These are phyloP conservation scores for Metopolophium dirhodum DNA, from an alignment of 1,140 invertebrate species.

Conservation along the genomic window DNA sequence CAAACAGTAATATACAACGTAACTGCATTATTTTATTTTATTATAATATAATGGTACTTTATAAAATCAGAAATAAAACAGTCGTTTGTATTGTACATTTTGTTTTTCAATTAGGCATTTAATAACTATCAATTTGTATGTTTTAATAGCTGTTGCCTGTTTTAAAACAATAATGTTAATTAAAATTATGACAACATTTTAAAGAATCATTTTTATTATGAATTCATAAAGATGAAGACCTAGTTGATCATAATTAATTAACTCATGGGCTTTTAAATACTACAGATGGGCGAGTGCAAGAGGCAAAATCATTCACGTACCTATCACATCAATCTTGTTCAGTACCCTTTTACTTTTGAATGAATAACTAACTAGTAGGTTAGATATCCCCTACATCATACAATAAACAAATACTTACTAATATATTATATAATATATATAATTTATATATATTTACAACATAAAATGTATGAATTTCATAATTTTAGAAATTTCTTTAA, in stretches of 20 bases:
- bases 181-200: neutral
- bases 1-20: neutral
- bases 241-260: neutral
- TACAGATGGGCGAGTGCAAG: neutral
- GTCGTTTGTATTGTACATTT: neutral
- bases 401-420: neutral
- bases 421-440: no score
- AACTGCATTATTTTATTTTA: neutral
- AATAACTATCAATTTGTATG: neutral
- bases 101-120: neutral
- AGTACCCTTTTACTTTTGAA: neutral
- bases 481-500: neutral
- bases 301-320: neutral
- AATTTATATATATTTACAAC: conserved; percentile 9
- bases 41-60: neutral
- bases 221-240: neutral
- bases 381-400: neutral
- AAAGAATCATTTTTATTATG: neutral
- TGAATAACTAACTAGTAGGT: neutral
- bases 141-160: neutral
- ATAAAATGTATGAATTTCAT: neutral
- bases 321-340: neutral
- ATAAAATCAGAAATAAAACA: neutral
- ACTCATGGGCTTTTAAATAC: neutral
- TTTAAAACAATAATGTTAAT: neutral